These are phyloP conservation scores for Gnatocerus cornutus DNA, from an alignment of 2,888 invertebrate genomes.

Conservation along the genomic window DNA sequence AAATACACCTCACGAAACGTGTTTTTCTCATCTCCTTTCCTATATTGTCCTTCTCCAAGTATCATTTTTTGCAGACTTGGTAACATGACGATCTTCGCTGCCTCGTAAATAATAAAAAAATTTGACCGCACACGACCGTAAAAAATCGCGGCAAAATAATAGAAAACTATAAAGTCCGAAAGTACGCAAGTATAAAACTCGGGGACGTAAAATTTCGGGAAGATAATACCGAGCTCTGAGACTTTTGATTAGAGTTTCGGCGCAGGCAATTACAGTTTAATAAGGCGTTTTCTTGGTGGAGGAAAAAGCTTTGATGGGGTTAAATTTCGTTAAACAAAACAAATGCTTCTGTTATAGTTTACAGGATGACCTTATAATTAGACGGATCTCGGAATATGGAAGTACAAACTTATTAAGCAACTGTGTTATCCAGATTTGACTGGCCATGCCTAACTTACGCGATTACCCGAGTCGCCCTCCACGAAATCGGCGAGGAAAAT, in stretches of 20 bases:
- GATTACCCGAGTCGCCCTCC: conserved; percentile 56
- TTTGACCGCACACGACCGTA: conserved; percentile 7
- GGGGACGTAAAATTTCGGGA: conserved; percentile 10
- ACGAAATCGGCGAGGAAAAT: conserved; percentile 51
- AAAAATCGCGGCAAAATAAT: conserved; percentile 14
- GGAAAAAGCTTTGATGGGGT: conserved; percentile 17
- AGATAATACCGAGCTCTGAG: conserved; percentile 25
- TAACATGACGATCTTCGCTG: neutral
- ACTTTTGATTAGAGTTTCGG: conserved; percentile 23
- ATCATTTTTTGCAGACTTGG: neutral
- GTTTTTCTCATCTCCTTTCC: too few relatives aligned
- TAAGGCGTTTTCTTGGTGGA: conserved; percentile 20
- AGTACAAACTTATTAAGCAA: conserved; percentile 57
- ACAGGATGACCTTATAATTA: conserved; percentile 50
- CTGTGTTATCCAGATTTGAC: conserved; percentile 57
- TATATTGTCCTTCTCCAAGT: too few relatives aligned
- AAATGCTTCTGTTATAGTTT: conserved; percentile 44
- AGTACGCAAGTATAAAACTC: conserved; percentile 13
- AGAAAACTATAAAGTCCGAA: conserved; percentile 38
- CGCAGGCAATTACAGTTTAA: conserved; percentile 38
- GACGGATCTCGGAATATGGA: conserved; percentile 52
- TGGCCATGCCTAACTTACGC: conserved; percentile 55
- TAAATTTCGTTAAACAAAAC: conserved; percentile 44
- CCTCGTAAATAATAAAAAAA: conserved; percentile 18
- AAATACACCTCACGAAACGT: too few relatives aligned